Percentiles rank a stretch among this genome's conserved stretches.
Conservation (phyloP, 2,888 invertebrate genomes). For the Dexiosoma caninum region DNA sequence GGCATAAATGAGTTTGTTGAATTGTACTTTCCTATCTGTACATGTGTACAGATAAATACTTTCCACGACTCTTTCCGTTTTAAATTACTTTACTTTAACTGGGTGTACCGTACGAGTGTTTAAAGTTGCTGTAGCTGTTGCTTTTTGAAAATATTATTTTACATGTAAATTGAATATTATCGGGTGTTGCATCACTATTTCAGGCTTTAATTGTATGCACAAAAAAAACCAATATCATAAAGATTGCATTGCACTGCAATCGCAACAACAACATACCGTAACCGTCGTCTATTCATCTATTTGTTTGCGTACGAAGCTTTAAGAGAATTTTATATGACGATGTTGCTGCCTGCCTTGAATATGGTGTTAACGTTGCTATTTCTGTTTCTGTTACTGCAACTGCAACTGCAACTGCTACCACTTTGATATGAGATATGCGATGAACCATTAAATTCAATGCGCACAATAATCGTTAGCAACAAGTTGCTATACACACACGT, state of each 20-base stretch:
- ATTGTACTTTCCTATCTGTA: not conserved
- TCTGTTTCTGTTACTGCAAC: not conserved
- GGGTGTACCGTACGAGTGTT: not conserved
- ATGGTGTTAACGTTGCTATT: too few species aligned
- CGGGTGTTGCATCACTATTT: conserved; percentile 44
- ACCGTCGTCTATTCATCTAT: not conserved
- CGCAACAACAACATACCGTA: not conserved
- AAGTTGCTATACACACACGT: conserved; percentile 5
- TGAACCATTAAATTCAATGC: conserved; percentile 40
- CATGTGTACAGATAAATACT: conserved; percentile 10
- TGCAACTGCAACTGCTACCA: not conserved
- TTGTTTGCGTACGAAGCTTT: not conserved
- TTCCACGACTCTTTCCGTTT: conserved; percentile 27
- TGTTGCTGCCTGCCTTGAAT: not conserved
- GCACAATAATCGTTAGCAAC: conserved; percentile 45
- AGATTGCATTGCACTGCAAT: conserved; percentile 27
- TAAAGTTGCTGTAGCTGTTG: conserved; percentile 1
- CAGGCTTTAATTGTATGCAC: conserved; percentile 39
- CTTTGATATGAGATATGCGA: conserved; percentile 13
- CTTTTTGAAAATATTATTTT: conserved; percentile 37
- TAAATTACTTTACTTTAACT: conserved; percentile 20
- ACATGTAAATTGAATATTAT: conserved; percentile 49
- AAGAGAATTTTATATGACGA: conserved; percentile 11
- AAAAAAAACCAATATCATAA: not conserved
- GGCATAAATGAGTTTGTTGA: conserved; percentile 10